A percentile compares a stretch with the other conserved stretches of the same genome.
Conservation (phyloP, 1,140 invertebrate species). For the Lordiphosa mommai region DNA sequence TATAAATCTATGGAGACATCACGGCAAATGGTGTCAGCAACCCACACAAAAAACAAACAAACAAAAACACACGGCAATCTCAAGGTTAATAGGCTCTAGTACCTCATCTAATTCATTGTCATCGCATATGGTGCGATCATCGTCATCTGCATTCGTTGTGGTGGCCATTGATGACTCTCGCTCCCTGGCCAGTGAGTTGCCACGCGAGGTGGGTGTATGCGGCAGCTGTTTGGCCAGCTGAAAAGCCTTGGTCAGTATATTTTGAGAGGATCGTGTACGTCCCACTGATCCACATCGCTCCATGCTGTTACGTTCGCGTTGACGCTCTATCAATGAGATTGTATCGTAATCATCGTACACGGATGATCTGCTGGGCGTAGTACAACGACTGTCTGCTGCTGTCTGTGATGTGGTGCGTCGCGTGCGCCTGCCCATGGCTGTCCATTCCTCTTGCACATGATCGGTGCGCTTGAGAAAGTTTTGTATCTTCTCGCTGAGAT, state of each 20-base stretch:
- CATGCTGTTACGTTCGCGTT: constrained; percentile 69
- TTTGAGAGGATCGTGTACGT: constrained; percentile 87
- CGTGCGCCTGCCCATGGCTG: constrained; percentile 76
- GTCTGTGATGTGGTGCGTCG: constrained; percentile 59
- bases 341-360: constrained; percentile 71
- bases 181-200: constrained; percentile 80
- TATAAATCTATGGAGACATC: constrained; percentile 31
- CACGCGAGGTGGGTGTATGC: constrained; percentile 66
- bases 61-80: constrained; percentile 20
- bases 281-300: constrained; percentile 79
- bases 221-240: constrained; percentile 84
- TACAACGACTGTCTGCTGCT: constrained; percentile 54
- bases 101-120: constrained; percentile 67
- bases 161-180: constrained; percentile 77
- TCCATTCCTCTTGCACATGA: constrained; percentile 92
- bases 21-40: constrained; percentile 35
- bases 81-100: constrained; percentile 25
- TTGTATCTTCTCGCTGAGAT: constrained; percentile 87
- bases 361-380: constrained; percentile 55
- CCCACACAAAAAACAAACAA: neutral
- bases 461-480: constrained; percentile 90
- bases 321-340: constrained; percentile 72
- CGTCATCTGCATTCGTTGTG: constrained; percentile 54
- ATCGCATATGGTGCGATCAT: constrained; percentile 74
- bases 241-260: constrained; percentile 89